Conservation (phyloP, 2,888 invertebrate genomes). For the Papilio protenor region DNA sequence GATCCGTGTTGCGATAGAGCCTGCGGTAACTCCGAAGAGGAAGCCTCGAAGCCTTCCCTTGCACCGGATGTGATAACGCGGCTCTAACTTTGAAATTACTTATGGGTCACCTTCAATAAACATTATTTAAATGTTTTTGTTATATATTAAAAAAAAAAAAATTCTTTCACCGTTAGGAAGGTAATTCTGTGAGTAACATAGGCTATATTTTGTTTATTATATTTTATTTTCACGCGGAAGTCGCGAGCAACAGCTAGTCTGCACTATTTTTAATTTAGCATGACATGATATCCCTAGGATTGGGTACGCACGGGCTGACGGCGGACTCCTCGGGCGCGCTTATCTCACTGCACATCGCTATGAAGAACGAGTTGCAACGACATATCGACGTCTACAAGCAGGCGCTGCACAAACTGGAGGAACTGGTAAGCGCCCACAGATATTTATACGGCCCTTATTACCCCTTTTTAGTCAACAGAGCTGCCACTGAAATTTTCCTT, state of each 20-base stretch:
- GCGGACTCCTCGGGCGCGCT: slow-evolving; percentile 86
- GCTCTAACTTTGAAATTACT: slow-evolving; percentile 2
- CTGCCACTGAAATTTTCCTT: no score
- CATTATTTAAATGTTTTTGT: slow-evolving; percentile 3
- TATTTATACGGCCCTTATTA: not conserved
- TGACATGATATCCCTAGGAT: slow-evolving; percentile 69
- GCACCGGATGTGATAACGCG: slow-evolving; percentile 16
- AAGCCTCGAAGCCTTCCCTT: slow-evolving; percentile 20
- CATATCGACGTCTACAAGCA: slow-evolving; percentile 94
- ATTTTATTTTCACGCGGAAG: no score
- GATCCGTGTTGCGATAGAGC: slow-evolving; percentile 16
- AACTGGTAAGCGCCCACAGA: slow-evolving; percentile 77
- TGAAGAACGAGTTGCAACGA: slow-evolving; percentile 92
- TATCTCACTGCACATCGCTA: slow-evolving; percentile 91
- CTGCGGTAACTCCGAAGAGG: slow-evolving; percentile 19
- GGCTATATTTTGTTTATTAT: no score
- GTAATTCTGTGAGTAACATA: no score
- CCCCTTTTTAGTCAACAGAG: no score
- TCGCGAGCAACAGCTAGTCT: no score
- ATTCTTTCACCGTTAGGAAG: no score
- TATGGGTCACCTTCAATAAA: slow-evolving; percentile 6
- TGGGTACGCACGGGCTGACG: slow-evolving; percentile 94
- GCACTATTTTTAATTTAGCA: not conserved
- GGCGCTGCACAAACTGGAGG: slow-evolving; percentile 94
- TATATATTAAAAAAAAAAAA: no score